Evolutionary conservation across 2,888 invertebrate species (phyloP), one percentile per base, ranked within the genome.

Genomic region (Eristalis intricaria): DNA sequence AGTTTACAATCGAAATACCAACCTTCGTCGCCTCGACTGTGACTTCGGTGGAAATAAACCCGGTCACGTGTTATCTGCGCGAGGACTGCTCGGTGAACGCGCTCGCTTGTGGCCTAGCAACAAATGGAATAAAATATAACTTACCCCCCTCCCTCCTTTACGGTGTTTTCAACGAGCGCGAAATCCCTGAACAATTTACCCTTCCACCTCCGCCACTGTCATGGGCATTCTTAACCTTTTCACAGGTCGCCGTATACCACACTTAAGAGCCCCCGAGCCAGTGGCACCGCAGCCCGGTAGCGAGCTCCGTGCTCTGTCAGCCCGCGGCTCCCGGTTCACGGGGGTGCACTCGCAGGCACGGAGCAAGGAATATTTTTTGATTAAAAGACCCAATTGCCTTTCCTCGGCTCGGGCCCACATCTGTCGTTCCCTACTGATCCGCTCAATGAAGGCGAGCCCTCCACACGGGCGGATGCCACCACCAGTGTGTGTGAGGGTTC

Each of bases 331-430:
- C 29, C 29, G 2, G 19, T 15, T 32, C 63, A 35, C 64, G 13
- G 10, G 32, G 38, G 15, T 19, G 26, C 15, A 66, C 5, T 38
- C 68, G 38, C 38, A 29, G 19, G 13, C 38, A n/a, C 5, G 35
- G 8, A 68, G 29, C 32, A 10, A 63, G 38, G 68, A 81, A 77
- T 74, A 86, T 86, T 75, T 86, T 86, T 78, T 86, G 86, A 86
- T 86, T 86, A 86, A 82, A 81, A 86, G 78, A 77, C 82, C 74
- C 82, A 86, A 86, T 86, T 82, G 85, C 60, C 66, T 81, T 77
- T 73, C 19, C 23, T 35, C 29, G 23, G 43, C 35, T 73, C 15
- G 38, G 66, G 73, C 69, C 68, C 81, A 26, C 26, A 85, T 85
- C 81, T 77, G 76, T 69, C 58, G 43, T 19, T 50, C 76, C 68